Conservation (phyloP, 92 coral and sea anemone species). For the Virgularia gustaviana region DNA sequence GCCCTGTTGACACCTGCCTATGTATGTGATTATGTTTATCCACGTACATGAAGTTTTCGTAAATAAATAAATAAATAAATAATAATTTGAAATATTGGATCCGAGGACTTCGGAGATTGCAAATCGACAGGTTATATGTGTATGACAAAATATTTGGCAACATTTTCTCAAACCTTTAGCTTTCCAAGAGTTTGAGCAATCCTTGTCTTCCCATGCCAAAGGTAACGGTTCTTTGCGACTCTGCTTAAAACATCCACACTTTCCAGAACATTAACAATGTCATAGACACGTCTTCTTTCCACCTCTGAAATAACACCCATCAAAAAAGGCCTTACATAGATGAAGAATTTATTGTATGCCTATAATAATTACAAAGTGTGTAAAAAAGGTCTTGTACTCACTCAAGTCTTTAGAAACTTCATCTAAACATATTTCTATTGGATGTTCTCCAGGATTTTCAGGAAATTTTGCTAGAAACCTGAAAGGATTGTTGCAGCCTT, state of each 20-base stretch:
- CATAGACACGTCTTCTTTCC: slow-evolving; percentile 90
- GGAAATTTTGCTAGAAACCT: slow-evolving; percentile 94
- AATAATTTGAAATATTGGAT: too few species aligned
- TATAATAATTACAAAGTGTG: not conserved
- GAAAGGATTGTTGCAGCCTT: too few species aligned
- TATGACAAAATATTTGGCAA: not conserved
- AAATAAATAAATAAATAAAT: too few species aligned
- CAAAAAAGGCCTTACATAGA: not conserved
- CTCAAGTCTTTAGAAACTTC: slow-evolving; percentile 94
- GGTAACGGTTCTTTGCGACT: slow-evolving; percentile 89
- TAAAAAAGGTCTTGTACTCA: slow-evolving; percentile 43
- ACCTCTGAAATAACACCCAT: slow-evolving; percentile 55
- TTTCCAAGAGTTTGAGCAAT: slow-evolving; percentile 77
- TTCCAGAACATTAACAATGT: slow-evolving; percentile 93
- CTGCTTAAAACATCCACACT: slow-evolving; percentile 96
- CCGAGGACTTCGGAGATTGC: too few species aligned
- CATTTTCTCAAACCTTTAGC: slow-evolving; percentile 31
- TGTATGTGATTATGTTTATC: too few species aligned
- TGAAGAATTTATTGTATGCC: not conserved
- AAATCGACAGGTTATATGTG: too few species aligned
- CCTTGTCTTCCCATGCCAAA: slow-evolving; percentile 94
- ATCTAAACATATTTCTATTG: slow-evolving; percentile 87
- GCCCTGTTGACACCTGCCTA: too few species aligned
- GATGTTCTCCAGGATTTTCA: slow-evolving; percentile 63
- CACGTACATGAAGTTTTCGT: too few species aligned